Percentiles rank a stretch among this genome's conserved stretches.
Conservation (phyloP, 2,888 invertebrate genomes). For the Lagria hirta region DNA sequence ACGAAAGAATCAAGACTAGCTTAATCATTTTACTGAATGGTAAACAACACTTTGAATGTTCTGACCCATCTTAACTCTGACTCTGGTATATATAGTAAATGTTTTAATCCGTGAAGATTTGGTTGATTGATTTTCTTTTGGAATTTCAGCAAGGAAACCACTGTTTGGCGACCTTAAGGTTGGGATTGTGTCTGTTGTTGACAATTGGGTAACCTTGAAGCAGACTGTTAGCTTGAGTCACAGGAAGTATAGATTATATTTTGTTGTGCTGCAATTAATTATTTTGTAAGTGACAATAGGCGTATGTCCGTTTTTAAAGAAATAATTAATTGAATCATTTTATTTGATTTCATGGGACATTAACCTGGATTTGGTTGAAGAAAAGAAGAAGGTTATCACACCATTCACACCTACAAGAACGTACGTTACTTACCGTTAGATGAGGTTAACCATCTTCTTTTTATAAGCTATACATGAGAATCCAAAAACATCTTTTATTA, state of each 20-base stretch:
- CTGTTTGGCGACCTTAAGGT: slow-evolving; percentile 25
- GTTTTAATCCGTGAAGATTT: slow-evolving; percentile 23
- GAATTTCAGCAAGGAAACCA: slow-evolving; percentile 27
- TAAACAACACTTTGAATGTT: slow-evolving; percentile 14
- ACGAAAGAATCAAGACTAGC: slow-evolving; percentile 23
- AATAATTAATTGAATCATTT: slow-evolving; percentile 16
- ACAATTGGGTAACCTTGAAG: slow-evolving; percentile 25
- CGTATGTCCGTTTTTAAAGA: slow-evolving; percentile 20
- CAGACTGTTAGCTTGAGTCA: slow-evolving; percentile 28
- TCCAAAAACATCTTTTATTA: too few species aligned
- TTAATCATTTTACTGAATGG: slow-evolving; percentile 15
- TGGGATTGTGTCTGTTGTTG: slow-evolving; percentile 22
- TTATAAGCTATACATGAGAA: too few species aligned
- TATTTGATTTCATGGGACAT: slow-evolving; percentile 14
- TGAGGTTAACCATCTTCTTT: too few species aligned
- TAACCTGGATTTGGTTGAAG: slow-evolving; percentile 11
- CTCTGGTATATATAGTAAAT: slow-evolving; percentile 14
- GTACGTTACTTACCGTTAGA: too few species aligned
- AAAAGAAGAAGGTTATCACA: slow-evolving; percentile 3
- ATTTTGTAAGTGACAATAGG: slow-evolving; percentile 9
- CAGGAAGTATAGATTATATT: slow-evolving; percentile 26
- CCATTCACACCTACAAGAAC: too few species aligned
- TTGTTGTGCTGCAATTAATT: slow-evolving; percentile 20
- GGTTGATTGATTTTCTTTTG: slow-evolving; percentile 25
- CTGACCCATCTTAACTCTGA: slow-evolving; percentile 2